Evolutionary conservation across 2,888 invertebrate genomes (phyloP).

Genomic region (Altica lythri): DNA sequence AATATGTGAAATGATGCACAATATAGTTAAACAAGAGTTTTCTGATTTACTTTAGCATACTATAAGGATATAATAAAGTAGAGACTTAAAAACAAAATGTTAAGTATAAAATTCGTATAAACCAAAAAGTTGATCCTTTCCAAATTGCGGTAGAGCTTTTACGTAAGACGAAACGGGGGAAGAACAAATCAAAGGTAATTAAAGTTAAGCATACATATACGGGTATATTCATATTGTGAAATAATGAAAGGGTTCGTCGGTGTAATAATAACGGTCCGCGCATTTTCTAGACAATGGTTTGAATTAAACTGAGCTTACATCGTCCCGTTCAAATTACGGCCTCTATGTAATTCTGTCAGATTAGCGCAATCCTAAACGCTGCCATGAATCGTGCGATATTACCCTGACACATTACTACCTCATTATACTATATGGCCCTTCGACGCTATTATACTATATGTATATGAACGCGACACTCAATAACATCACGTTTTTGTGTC

Average conservation of each 20-base stretch:
- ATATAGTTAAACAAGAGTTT: too few relatives aligned
- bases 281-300: slow-evolving; percentile 54
- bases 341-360: slow-evolving; percentile 58
- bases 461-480: slow-evolving; percentile 13
- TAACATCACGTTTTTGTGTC: too few relatives aligned
- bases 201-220: slow-evolving; percentile 26
- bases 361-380: slow-evolving; percentile 56
- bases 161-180: slow-evolving; percentile 20
- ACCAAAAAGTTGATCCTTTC: slow-evolving; percentile 8
- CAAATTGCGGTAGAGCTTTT: slow-evolving; percentile 20
- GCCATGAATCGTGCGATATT: slow-evolving; percentile 56
- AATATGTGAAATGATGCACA: too few relatives aligned
- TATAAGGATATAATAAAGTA: too few relatives aligned
- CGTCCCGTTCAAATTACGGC: slow-evolving; percentile 53
- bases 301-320: slow-evolving; percentile 55
- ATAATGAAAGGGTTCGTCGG: slow-evolving; percentile 38
- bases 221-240: slow-evolving; percentile 36
- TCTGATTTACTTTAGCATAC: too few relatives aligned
- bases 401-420: slow-evolving; percentile 58
- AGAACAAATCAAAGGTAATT: slow-evolving; percentile 40
- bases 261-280: slow-evolving; percentile 40
- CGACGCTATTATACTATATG: slow-evolving; percentile 11
- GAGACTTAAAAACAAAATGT: too few relatives aligned
- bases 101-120: not conserved
- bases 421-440: slow-evolving; percentile 48